A percentile compares a stretch with the other conserved stretches of the same genome.
phyloP scores from a whole-genome alignment of 2,797 vertebrate genomes.

The Chromobotia macracanthus region DNA sequence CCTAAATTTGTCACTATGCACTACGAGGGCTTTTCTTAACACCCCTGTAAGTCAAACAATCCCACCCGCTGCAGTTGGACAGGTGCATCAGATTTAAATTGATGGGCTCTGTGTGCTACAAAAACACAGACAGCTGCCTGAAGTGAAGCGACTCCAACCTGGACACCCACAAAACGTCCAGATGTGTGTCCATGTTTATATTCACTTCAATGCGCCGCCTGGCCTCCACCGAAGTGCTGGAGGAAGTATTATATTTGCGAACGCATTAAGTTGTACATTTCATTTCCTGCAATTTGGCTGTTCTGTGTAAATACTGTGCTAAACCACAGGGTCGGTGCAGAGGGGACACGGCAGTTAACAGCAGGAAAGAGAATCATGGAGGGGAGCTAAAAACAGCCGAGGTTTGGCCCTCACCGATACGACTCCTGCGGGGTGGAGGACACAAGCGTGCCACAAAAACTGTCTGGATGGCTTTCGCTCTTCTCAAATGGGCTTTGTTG shows the following conservation, averaged over 20 bases:
- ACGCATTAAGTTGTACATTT: constrained; percentile 78
- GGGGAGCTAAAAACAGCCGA: constrained; percentile 64
- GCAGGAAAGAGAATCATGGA: constrained; percentile 43
- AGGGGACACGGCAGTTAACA: constrained; percentile 39
- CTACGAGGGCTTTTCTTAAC: constrained; percentile 39
- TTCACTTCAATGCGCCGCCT: constrained; percentile 64
- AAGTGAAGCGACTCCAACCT: constrained; percentile 65
- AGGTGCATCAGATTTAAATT: constrained; percentile 37
- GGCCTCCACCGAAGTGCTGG: constrained; percentile 66
- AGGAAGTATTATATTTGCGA: constrained; percentile 79
- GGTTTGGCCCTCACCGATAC: constrained; percentile 63
- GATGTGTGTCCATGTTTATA: constrained; percentile 73
- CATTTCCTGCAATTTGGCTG: constrained; percentile 77
- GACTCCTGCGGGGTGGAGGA: constrained; percentile 56
- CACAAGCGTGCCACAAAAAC: constrained; percentile 67
- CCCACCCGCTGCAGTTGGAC: constrained; percentile 15
- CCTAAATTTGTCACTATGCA: constrained; percentile 59
- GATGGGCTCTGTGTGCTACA: constrained; percentile 65
- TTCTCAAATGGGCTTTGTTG: constrained; percentile 65
- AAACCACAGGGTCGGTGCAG: constrained; percentile 56
- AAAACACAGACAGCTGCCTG: constrained; percentile 67
- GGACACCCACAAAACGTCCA: constrained; percentile 72
- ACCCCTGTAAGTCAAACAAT: constrained; percentile 39
- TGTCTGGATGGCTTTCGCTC: constrained; percentile 69
- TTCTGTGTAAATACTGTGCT: constrained; percentile 71